phyloP scores from a whole-genome alignment of 2,888 invertebrate genomes.

The Magallana nippona region DNA sequence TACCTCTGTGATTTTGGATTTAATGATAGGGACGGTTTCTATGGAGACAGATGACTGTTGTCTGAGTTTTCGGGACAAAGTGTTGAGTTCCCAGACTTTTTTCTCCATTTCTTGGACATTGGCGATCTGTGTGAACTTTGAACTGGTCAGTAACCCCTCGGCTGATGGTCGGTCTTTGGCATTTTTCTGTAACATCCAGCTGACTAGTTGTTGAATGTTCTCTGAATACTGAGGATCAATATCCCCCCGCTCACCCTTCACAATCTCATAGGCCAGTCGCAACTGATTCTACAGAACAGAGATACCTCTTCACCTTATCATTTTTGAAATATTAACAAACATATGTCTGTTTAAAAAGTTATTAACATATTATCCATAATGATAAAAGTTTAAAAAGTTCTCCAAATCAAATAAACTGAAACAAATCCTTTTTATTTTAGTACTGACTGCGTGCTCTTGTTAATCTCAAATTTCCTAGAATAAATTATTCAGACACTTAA shows the following conservation, averaged over 20 bases:
- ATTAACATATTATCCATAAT: too few species aligned
- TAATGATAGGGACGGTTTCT: slow-evolving; percentile 74
- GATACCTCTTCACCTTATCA: too few species aligned
- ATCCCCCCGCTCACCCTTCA: slow-evolving; percentile 69
- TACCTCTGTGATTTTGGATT: slow-evolving; percentile 77
- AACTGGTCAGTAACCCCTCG: slow-evolving; percentile 68
- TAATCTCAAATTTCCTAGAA: background rate
- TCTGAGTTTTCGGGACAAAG: slow-evolving; percentile 66
- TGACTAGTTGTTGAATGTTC: slow-evolving; percentile 69
- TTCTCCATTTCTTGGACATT: slow-evolving; percentile 58
- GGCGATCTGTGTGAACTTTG: slow-evolving; percentile 55
- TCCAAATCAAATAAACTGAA: too few species aligned
- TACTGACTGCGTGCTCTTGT: too few species aligned
- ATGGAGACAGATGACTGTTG: slow-evolving; percentile 64
- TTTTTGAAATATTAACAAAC: too few species aligned
- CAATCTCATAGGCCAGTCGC: slow-evolving; percentile 76
- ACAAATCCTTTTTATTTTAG: too few species aligned
- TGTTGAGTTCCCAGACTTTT: slow-evolving; percentile 74
- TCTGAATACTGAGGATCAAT: slow-evolving; percentile 70
- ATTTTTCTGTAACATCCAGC: slow-evolving; percentile 75
- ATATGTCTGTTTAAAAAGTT: too few species aligned
- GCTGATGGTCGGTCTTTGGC: slow-evolving; percentile 73
- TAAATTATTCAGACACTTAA: background rate
- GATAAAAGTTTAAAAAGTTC: too few species aligned
- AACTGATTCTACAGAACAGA: slow-evolving; percentile 69